These are phyloP conservation scores for Calliphora vomitoria DNA, from an alignment of 2,888 invertebrate genomes.

Conservation along the genomic window DNA sequence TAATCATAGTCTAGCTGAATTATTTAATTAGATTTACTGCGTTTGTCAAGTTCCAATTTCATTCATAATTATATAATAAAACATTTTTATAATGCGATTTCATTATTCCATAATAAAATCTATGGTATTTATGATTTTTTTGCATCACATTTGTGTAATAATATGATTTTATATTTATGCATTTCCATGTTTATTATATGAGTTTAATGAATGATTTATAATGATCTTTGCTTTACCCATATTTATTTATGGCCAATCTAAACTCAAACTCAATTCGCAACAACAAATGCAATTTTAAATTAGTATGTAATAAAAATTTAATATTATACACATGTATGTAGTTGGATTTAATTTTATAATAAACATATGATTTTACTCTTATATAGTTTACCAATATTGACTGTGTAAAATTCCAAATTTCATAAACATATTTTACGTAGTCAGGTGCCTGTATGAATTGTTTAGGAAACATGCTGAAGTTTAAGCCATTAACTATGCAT, in stretches of 20 bases:
- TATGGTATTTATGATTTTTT: background rate
- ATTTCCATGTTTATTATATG: background rate
- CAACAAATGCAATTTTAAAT: background rate
- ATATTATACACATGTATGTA: background rate
- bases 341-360: background rate
- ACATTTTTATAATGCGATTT: no score
- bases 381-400: background rate
- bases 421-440: no score
- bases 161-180: slow-evolving; percentile 7
- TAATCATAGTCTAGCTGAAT: no score
- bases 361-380: slow-evolving; percentile 1
- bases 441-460: slow-evolving; percentile 15
- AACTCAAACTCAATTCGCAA: background rate
- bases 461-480: slow-evolving; percentile 39
- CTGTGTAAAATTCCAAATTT: background rate
- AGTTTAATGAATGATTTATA: slow-evolving; percentile 10
- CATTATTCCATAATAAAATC: no score
- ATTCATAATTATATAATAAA: no score
- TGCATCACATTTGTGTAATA: background rate
- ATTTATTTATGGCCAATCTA: background rate
- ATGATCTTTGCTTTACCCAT: background rate
- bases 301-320: slow-evolving; percentile 6
- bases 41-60: no score
- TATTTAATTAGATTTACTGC: no score
- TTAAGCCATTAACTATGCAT: slow-evolving; percentile 44